Evolutionary conservation across 2,113 vertebrate species (phyloP).

Genomic region (Tetrax tetrax): DNA sequence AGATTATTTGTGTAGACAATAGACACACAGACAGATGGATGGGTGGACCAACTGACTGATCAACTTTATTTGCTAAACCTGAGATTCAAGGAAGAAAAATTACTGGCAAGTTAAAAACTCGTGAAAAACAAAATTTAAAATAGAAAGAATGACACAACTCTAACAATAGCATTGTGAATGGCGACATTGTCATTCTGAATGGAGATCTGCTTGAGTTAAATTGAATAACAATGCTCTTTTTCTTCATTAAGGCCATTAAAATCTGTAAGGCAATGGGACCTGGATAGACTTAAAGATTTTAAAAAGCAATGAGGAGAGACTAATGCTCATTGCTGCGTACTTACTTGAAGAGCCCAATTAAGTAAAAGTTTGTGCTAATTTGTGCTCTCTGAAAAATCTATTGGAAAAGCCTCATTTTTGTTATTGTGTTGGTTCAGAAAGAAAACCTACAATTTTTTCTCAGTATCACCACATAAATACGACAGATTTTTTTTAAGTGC

Average conservation of each 20-base stretch:
- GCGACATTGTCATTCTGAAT: slow-evolving; percentile 23
- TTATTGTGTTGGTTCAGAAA: neutral
- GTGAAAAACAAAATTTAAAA: slow-evolving; percentile 26
- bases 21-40: neutral
- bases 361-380: slow-evolving; percentile 49
- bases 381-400: slow-evolving; percentile 23
- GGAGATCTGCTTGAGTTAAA: slow-evolving; percentile 18
- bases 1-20: neutral
- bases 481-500: slow-evolving; percentile 14
- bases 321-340: slow-evolving; percentile 8
- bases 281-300: slow-evolving; percentile 35
- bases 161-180: slow-evolving; percentile 28
- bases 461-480: slow-evolving; percentile 39
- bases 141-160: neutral
- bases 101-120: neutral
- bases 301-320: slow-evolving; percentile 44
- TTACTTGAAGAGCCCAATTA: slow-evolving; percentile 39
- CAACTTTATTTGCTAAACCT: neutral
- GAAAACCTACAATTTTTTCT: neutral
- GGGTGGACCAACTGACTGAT: neutral
- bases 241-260: slow-evolving; percentile 53
- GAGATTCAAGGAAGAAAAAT: slow-evolving; percentile 6
- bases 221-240: slow-evolving; percentile 58
- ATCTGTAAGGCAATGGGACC: slow-evolving; percentile 29
- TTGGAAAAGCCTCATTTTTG: neutral